These are phyloP conservation scores for Diploscapter pachys DNA, from an alignment of 1,140 invertebrate genomes.

Conservation along the genomic window DNA sequence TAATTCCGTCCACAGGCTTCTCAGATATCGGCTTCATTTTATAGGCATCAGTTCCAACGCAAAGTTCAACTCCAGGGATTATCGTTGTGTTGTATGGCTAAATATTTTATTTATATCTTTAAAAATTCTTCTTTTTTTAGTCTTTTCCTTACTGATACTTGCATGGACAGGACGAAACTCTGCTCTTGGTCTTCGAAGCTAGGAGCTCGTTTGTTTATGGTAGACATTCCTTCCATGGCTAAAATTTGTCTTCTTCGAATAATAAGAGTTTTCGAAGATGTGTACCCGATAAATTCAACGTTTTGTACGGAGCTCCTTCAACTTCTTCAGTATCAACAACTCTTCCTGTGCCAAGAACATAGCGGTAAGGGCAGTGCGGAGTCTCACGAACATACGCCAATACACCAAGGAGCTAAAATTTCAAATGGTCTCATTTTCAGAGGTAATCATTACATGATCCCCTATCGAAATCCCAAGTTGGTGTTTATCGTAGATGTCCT, in stretches of 20 bases:
- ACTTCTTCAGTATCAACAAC: background rate
- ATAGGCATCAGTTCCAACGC: background rate
- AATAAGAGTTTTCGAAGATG: background rate
- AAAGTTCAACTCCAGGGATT: conserved; percentile 7
- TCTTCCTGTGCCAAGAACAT: conserved; percentile 6
- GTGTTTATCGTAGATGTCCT: conserved; percentile 16
- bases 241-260: conserved; percentile 8
- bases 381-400: conserved; percentile 7
- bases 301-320: conserved; percentile 3
- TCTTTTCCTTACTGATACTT: conserved; percentile 1
- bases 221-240: conserved; percentile 14
- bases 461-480: conserved; percentile 3
- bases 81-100: too few species aligned
- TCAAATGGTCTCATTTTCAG: background rate
- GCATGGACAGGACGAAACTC: background rate
- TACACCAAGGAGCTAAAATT: conserved; percentile 6
- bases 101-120: conserved; percentile 1
- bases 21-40: conserved; percentile 9
- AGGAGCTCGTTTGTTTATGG: conserved; percentile 6
- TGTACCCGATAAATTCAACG: conserved; percentile 7
- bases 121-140: background rate
- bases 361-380: conserved; percentile 13
- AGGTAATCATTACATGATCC: background rate
- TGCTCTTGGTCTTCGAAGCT: background rate
- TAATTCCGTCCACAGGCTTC: conserved; percentile 58